phyloP scores from a whole-genome alignment of 2,113 vertebrate genomes.

The Protomyctophum bolini region DNA sequence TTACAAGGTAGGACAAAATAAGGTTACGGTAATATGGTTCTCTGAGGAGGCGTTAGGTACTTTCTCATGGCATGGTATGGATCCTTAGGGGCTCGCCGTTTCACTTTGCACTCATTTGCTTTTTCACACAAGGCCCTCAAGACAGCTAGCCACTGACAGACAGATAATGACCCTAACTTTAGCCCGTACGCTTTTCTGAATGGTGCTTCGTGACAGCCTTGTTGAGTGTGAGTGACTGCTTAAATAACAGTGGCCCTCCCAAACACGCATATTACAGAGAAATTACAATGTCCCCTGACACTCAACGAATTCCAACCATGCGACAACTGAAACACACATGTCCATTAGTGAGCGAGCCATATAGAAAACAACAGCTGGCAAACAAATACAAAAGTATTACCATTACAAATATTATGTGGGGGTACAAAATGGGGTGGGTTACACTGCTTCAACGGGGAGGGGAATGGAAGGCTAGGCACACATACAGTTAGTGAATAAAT shows the following conservation, averaged over 20 bases:
- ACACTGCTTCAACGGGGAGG: conserved; percentile 20
- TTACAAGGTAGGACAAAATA: conserved; percentile 46
- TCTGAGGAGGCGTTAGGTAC: conserved; percentile 25
- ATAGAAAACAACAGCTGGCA: conserved; percentile 34
- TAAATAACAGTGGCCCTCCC: conserved; percentile 53
- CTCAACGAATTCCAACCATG: conserved; percentile 38
- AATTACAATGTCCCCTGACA: conserved; percentile 39
- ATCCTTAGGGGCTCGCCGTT: conserved; percentile 52
- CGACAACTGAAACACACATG: conserved; percentile 44
- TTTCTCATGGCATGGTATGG: conserved; percentile 40
- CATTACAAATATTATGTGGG: conserved; percentile 52
- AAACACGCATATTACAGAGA: conserved; percentile 35
- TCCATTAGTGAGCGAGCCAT: conserved; percentile 36
- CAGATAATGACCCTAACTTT: conserved; percentile 75
- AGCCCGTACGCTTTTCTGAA: conserved; percentile 54
- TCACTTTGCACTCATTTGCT: conserved; percentile 56
- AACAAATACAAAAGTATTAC: conserved; percentile 23
- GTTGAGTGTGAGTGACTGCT: conserved; percentile 75
- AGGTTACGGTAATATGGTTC: conserved; percentile 16
- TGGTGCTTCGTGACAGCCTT: conserved; percentile 68
- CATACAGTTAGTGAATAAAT: conserved; percentile 44
- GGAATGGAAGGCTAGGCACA: conserved; percentile 35
- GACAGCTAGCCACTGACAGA: conserved; percentile 69
- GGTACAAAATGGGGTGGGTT: conserved; percentile 17
- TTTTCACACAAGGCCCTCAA: conserved; percentile 61